Evolutionary conservation across 2,113 vertebrate genomes (phyloP).

Genomic region (Diphyllodes magnificus): DNA sequence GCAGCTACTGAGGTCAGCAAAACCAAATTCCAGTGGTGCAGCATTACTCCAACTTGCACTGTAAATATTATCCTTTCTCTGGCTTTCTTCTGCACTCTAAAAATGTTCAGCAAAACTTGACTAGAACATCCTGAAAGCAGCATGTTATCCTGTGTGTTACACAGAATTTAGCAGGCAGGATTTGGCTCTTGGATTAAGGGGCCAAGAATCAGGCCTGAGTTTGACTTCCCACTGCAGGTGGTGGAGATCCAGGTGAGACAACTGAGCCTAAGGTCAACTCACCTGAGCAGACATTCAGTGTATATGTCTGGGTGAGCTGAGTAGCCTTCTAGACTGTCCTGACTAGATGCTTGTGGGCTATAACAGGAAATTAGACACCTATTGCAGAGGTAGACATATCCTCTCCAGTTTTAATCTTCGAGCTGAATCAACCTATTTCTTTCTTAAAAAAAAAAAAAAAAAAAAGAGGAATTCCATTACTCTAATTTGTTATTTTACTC

Average conservation of each 20-base stretch:
- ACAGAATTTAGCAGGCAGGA: not conserved
- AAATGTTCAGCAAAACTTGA: not conserved
- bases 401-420: not conserved
- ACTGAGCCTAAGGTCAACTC: not conserved
- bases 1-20: not conserved
- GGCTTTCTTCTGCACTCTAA: not conserved
- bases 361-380: not conserved
- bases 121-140: not conserved
- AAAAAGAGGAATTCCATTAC: not conserved
- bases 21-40: not conserved
- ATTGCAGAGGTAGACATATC: not conserved
- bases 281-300: not conserved
- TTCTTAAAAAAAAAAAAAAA: not conserved
- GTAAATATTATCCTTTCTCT: not conserved
- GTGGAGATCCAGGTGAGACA: not conserved
- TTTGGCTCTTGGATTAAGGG: not conserved
- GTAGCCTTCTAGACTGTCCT: not conserved
- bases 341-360: not conserved
- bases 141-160: not conserved
- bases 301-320: not conserved
- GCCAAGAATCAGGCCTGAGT: not conserved
- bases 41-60: not conserved
- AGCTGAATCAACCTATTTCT: not conserved
- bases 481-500: not conserved
- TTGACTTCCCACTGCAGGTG: not conserved